A percentile compares a stretch with the other conserved stretches of the same genome.
Conservation (phyloP, 2,888 invertebrate genomes). For the Muschampia plurimacula region DNA sequence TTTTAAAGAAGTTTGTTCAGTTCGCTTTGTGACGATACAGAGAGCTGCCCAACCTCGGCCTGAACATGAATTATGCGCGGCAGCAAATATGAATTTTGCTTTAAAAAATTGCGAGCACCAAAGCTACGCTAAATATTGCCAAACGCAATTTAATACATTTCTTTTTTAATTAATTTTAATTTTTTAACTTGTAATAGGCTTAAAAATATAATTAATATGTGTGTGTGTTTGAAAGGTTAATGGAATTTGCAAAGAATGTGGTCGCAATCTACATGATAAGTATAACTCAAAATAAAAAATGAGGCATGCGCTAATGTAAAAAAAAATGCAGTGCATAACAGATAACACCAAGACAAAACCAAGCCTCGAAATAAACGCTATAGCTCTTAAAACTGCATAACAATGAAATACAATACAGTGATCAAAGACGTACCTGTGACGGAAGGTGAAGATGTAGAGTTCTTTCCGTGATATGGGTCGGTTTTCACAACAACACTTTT, state of each 20-base stretch:
- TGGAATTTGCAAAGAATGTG: too few species aligned
- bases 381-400: background rate
- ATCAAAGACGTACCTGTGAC: background rate
- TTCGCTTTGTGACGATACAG: conserved; percentile 20
- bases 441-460: background rate
- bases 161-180: too few species aligned
- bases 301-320: background rate
- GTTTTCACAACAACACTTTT: conserved; percentile 13
- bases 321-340: background rate
- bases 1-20: conserved; percentile 34
- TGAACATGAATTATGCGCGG: background rate
- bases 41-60: conserved; percentile 14
- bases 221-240: too few species aligned
- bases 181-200: background rate
- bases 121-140: background rate
- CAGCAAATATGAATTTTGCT: background rate
- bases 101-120: background rate
- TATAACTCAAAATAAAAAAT: background rate
- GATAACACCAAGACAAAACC: background rate
- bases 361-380: background rate
- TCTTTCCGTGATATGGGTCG: conserved; percentile 2
- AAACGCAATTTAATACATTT: background rate
- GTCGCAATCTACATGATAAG: background rate
- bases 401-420: background rate
- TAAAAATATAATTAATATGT: background rate